These are phyloP conservation scores for Andinoacara biseriatus DNA, from an alignment of 2,113 vertebrate species.

Conservation along the genomic window DNA sequence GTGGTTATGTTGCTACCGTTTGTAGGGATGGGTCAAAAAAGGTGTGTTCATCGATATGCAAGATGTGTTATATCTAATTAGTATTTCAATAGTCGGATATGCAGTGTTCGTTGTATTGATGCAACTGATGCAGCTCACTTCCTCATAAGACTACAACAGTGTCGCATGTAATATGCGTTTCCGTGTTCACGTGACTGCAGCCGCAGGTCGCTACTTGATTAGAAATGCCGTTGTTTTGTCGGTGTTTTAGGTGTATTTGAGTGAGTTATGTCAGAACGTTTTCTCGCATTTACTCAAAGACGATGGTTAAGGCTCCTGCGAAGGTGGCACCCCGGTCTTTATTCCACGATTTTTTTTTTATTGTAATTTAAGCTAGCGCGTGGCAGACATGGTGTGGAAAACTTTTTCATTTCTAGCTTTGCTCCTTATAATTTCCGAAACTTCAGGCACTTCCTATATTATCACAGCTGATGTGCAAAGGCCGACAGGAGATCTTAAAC, in stretches of 20 bases:
- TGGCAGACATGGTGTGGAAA: slow-evolving; percentile 21
- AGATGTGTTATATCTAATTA: not conserved
- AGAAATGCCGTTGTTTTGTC: not conserved
- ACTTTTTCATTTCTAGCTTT: slow-evolving; percentile 22
- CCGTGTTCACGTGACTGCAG: slow-evolving; percentile 26
- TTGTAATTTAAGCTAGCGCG: not conserved
- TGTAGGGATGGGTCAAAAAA: too few relatives aligned
- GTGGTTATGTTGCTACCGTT: too few relatives aligned
- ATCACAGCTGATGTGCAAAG: slow-evolving; percentile 63
- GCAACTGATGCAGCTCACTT: not conserved
- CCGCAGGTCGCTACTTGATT: rapidly evolving
- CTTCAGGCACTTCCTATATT: slow-evolving; percentile 3
- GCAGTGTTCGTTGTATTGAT: not conserved
- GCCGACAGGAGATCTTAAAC: slow-evolving; percentile 57
- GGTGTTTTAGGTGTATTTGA: not conserved
- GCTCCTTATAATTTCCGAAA: not conserved
- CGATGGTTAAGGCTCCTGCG: too few relatives aligned
- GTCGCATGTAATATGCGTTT: slow-evolving; percentile 55
- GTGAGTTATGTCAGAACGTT: not conserved
- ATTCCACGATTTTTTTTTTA: not conserved
- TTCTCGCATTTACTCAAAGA: rapidly evolving
- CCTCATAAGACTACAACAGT: slow-evolving; percentile 17
- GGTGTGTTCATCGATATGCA: not conserved
- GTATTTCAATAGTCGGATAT: not conserved
- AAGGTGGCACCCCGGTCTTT: too few relatives aligned